Conservation (phyloP, 2,113 vertebrate genomes). For the Morone chrysops region DNA sequence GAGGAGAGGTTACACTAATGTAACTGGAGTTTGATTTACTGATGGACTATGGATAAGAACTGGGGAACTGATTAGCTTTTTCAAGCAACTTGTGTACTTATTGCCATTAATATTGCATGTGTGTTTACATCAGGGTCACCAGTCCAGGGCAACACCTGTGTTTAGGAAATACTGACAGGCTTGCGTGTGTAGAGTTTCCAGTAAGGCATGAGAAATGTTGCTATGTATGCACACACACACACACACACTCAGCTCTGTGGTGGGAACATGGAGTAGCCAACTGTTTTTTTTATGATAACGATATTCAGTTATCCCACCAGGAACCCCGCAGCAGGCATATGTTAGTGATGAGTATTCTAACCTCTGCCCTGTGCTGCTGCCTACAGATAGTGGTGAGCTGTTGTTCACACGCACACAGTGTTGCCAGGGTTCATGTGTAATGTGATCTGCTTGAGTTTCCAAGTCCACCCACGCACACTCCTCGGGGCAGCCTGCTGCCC, state of each 20-base stretch:
- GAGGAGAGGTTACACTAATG: slow-evolving; percentile 55
- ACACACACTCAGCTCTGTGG: slow-evolving; percentile 58
- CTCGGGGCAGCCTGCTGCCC: slow-evolving; percentile 84
- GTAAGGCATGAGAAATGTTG: slow-evolving; percentile 27
- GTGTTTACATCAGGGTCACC: slow-evolving; percentile 37
- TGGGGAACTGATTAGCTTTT: background rate
- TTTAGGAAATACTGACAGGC: slow-evolving; percentile 41
- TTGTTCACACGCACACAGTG: slow-evolving; percentile 76
- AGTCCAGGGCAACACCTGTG: slow-evolving; percentile 44
- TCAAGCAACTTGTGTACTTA: slow-evolving; percentile 18
- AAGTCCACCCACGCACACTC: slow-evolving; percentile 82
- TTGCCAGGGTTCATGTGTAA: slow-evolving; percentile 84
- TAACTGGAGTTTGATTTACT: slow-evolving; percentile 54
- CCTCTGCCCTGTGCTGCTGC: slow-evolving; percentile 80
- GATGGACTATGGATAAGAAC: slow-evolving; percentile 8
- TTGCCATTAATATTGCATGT: slow-evolving; percentile 15
- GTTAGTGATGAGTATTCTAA: slow-evolving; percentile 81
- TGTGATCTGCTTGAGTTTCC: slow-evolving; percentile 84
- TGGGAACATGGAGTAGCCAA: slow-evolving; percentile 67
- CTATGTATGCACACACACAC: slow-evolving; percentile 20
- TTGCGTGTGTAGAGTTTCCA: slow-evolving; percentile 55
- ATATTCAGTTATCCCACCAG: slow-evolving; percentile 73
- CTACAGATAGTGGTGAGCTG: slow-evolving; percentile 81
- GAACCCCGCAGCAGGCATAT: slow-evolving; percentile 80
- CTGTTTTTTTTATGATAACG: slow-evolving; percentile 73